Base-by-base conservation (phyloP, 37 sponge, comb jelly and placozoan genomes). In the Ianthella basta region DNA sequence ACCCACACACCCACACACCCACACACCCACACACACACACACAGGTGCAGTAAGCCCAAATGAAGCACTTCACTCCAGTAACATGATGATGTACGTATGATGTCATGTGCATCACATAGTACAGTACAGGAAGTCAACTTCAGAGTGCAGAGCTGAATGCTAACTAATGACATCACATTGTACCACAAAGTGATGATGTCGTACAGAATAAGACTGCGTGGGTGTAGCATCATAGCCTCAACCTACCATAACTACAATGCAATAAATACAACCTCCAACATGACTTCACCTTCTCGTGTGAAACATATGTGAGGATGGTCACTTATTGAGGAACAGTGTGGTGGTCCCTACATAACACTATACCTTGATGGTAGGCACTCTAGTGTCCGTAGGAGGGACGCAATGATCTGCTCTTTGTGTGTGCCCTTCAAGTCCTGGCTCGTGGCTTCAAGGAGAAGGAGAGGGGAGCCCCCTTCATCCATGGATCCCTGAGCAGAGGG, bases 381-480 rank as follows among this genome's bases (percentile, higher is more conserved):
- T 1, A 41, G 65, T 34, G 44, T 64, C 67, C 61, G 82, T 21
- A 82, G 66, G 59, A 82, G 39, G 25, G 53, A 65, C 0, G 24
- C 25, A n/a, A 82, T 21, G 40, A 61, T 20, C 25, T 63, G 60
- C 19, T 82, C 78, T 50, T 75, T 75, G 1, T 41, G 44, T 30
- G 34, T 30, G 21, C 54, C 10, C 54, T 75, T 75, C 14, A 75
- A 15, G n/a, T 75, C 78, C 54, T 75, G 44, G 23, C 15, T 44
- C 37, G 78, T 25, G n/a, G 54, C 44, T 24, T 75, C 78, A 2
- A 75, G 25, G 50, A 75, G 78, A 44, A 75, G 78, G 13, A 75
- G 37, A 41, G 78, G 78, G 1, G 44, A 53, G 41, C 78, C 53
- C 0, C 37, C 78, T 23, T 75, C 53, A 32, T 56, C 67, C n/a